These are phyloP conservation scores for Xanthorhoe spadicearia DNA, from an alignment of 2,888 invertebrate genomes.

Conservation along the genomic window DNA sequence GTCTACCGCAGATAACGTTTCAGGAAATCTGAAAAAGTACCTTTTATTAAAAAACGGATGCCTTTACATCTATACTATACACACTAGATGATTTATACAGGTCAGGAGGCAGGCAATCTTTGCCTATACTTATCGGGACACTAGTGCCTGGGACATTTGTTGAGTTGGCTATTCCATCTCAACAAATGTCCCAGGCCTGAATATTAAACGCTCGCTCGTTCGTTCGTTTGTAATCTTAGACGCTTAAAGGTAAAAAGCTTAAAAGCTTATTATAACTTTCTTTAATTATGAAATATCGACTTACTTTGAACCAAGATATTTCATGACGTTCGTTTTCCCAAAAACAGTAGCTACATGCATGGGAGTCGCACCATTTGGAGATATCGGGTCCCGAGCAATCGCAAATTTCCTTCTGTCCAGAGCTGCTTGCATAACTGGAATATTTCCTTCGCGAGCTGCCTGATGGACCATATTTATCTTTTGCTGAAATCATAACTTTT, in stretches of 20 bases:
- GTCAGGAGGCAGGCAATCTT: too few relatives aligned
- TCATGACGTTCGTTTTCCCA: conserved; percentile 91
- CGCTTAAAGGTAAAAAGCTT: too few relatives aligned
- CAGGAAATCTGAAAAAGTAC: conserved; percentile 88
- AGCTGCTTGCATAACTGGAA: conserved; percentile 93
- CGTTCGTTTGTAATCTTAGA: too few relatives aligned
- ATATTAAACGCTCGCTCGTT: too few relatives aligned
- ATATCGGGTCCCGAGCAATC: conserved; percentile 92
- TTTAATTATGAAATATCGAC: background rate
- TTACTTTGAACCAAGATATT: conserved; percentile 85
- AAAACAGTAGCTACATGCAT: conserved; percentile 94
- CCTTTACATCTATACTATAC: too few relatives aligned
- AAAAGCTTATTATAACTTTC: too few relatives aligned
- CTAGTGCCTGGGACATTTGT: too few relatives aligned
- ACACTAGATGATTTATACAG: too few relatives aligned
- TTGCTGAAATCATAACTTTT: conserved; percentile 79
- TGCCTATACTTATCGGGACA: too few relatives aligned
- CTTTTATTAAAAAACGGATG: too few relatives aligned
- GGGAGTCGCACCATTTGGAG: conserved; percentile 93
- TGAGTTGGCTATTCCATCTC: too few relatives aligned
- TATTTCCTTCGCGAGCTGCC: conserved; percentile 93
- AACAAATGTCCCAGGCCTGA: too few relatives aligned
- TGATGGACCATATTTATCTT: conserved; percentile 95
- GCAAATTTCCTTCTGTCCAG: conserved; percentile 96
- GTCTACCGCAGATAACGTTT: conserved; percentile 92